phyloP scores from a whole-genome alignment of 2,888 invertebrate genomes.

The Pherbina coryleti region DNA sequence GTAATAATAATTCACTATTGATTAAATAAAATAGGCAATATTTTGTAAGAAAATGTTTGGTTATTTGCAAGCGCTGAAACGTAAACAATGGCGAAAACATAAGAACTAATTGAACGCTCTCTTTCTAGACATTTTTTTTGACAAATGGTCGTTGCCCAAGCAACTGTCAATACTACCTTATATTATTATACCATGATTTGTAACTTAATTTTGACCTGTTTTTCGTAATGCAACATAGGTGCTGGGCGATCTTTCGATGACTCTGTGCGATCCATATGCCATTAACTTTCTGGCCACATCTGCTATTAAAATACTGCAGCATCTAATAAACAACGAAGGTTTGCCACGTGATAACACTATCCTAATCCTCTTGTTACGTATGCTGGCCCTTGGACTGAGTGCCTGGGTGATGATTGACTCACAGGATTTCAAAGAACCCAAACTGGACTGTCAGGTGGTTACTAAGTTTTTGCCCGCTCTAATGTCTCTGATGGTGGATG shows the following conservation, averaged over 20 bases:
- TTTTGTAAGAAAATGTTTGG: too few relatives aligned
- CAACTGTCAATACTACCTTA: too few relatives aligned
- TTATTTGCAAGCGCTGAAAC: too few relatives aligned
- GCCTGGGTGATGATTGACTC: conserved; percentile 98
- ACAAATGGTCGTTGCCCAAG: too few relatives aligned
- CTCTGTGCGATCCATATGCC: conserved; percentile 95
- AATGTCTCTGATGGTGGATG: conserved; percentile 93
- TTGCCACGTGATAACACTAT: conserved; percentile 93
- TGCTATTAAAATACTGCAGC: conserved; percentile 90
- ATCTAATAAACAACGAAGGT: conserved; percentile 89
- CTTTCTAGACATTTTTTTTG: too few relatives aligned
- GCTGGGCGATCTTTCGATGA: conserved; percentile 95
- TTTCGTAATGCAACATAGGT: conserved; percentile 60
- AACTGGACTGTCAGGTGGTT: conserved; percentile 91
- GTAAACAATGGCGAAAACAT: too few relatives aligned
- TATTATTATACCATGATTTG: too few relatives aligned
- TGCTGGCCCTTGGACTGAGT: conserved; percentile 92
- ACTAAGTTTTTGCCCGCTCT: conserved; percentile 94
- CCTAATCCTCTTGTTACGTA: conserved; percentile 86
- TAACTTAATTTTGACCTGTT: background rate
- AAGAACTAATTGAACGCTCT: too few relatives aligned
- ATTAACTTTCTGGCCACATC: conserved; percentile 95
- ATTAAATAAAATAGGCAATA: too few relatives aligned
- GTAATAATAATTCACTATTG: too few relatives aligned
- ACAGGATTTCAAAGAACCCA: conserved; percentile 95